Evolutionary conservation across 2,888 invertebrate species (phyloP).

Genomic region (Ephialtes manifestator): DNA sequence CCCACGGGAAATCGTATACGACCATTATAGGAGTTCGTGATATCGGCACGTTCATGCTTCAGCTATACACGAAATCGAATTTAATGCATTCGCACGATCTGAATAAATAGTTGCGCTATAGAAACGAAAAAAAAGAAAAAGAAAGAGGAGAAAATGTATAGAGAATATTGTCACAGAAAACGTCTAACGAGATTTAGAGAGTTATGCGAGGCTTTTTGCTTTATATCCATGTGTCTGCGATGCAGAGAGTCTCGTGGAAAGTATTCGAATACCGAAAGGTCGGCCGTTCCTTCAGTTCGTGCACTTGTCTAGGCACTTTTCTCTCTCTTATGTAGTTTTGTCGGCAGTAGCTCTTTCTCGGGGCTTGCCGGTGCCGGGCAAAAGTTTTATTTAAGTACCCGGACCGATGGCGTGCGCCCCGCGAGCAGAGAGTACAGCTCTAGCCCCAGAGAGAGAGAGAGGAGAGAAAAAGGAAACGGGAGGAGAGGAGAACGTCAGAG

Average conservation of each 20-base stretch:
- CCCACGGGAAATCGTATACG: constrained; percentile 63
- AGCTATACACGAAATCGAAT: constrained; percentile 31
- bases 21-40: constrained; percentile 58
- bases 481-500: constrained; percentile 16
- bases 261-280: constrained; percentile 59
- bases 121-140: constrained; percentile 3
- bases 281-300: constrained; percentile 20
- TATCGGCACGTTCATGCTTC: constrained; percentile 23
- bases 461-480: neutral
- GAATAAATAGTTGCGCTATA: constrained; percentile 49
- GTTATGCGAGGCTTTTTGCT: constrained; percentile 21
- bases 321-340: constrained; percentile 32
- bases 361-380: constrained; percentile 54
- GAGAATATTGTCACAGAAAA: constrained; percentile 6
- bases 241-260: neutral
- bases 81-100: constrained; percentile 44
- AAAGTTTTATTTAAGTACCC: constrained; percentile 74
- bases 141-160: constrained; percentile 2
- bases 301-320: constrained; percentile 49
- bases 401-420: constrained; percentile 61
- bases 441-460: constrained; percentile 14
- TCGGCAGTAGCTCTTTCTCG: constrained; percentile 23
- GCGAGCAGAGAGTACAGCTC: neutral
- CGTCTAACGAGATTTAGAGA: constrained; percentile 50
- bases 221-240: constrained; percentile 8